Evolutionary conservation across 2,113 vertebrate species (phyloP).

Genomic region (Hippolais icterina): DNA sequence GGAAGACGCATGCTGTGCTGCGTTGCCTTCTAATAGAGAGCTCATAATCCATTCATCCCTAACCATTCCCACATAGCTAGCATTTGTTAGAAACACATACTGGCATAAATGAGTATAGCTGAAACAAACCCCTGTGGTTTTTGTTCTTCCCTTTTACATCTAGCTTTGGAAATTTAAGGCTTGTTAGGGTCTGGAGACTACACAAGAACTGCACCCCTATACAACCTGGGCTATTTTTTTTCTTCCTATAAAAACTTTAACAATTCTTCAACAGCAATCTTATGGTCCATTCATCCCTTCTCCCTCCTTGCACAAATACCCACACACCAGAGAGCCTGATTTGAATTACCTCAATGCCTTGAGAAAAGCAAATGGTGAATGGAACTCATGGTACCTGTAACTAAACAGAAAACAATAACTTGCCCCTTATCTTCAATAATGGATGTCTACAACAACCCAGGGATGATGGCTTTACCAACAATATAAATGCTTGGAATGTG

Average conservation of each 20-base stretch:
- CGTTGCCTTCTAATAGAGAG: neutral
- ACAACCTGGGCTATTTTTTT: neutral
- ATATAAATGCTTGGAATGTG: neutral
- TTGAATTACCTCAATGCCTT: neutral
- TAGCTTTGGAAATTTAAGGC: neutral
- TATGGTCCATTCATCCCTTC: neutral
- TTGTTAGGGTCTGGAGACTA: neutral
- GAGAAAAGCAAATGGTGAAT: neutral
- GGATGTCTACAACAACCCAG: neutral
- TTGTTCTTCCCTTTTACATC: neutral
- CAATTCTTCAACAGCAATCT: neutral
- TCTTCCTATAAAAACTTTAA: neutral
- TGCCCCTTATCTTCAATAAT: neutral
- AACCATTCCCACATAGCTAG: neutral
- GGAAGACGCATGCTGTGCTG: neutral
- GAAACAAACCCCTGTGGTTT: rapidly evolving
- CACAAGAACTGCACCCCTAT: neutral
- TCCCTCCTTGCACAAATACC: neutral
- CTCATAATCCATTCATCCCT: neutral
- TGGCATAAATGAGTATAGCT: neutral
- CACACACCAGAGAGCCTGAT: rapidly evolving
- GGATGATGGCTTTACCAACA: neutral
- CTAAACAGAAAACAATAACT: neutral
- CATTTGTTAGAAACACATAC: neutral
- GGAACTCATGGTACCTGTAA: neutral